These are phyloP conservation scores for Lepidochrysops patricia DNA, from an alignment of 2,888 invertebrate genomes.

Conservation along the genomic window DNA sequence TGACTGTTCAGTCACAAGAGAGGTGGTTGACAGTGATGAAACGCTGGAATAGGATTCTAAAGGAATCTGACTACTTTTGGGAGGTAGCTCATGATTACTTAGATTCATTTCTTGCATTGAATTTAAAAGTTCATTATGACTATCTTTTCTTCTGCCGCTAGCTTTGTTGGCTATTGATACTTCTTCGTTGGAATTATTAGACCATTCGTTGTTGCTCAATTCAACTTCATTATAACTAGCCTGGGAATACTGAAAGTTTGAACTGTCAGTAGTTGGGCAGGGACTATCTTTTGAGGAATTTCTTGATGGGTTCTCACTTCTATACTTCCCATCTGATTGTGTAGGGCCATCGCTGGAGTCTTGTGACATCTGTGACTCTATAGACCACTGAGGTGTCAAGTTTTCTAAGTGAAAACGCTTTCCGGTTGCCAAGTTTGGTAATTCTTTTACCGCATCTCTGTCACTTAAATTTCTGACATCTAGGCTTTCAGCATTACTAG, in stretches of 20 bases:
- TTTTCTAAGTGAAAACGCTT: slow-evolving; percentile 58
- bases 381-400: slow-evolving; percentile 77
- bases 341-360: slow-evolving; percentile 78
- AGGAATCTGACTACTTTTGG: slow-evolving; percentile 15
- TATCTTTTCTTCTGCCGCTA: slow-evolving; percentile 36
- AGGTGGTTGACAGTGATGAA: neutral
- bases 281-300: slow-evolving; percentile 67
- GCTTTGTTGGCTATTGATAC: slow-evolving; percentile 31
- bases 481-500: slow-evolving; percentile 31
- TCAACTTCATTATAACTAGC: slow-evolving; percentile 41
- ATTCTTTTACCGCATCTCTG: slow-evolving; percentile 52
- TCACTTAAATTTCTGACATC: slow-evolving; percentile 55
- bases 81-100: slow-evolving; percentile 40
- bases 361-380: slow-evolving; percentile 78
- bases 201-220: slow-evolving; percentile 45
- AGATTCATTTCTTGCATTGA: slow-evolving; percentile 56
- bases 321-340: slow-evolving; percentile 75
- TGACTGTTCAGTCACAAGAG: neutral
- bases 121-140: slow-evolving; percentile 45
- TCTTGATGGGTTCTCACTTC: slow-evolving; percentile 74
- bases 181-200: slow-evolving; percentile 40
- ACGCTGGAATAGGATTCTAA: neutral
- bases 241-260: slow-evolving; percentile 56
- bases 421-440: slow-evolving; percentile 60
- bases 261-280: slow-evolving; percentile 51